Conservation (phyloP, 2,888 invertebrate species). For the Eupithecia inturbata region DNA sequence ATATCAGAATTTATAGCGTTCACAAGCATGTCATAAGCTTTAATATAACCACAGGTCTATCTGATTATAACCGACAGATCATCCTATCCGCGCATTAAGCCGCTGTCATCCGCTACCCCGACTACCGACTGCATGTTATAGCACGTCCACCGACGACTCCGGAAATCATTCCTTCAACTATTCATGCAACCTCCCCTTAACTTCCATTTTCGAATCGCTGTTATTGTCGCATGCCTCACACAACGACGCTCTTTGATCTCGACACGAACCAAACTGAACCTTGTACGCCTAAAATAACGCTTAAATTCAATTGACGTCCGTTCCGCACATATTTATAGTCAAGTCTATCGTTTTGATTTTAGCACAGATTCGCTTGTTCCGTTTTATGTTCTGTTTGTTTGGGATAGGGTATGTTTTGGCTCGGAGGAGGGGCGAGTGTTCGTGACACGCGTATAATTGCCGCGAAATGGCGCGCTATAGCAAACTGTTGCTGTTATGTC, state of each 20-base stretch:
- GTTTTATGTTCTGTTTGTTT: not conserved
- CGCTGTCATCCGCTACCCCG: not conserved
- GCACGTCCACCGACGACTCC: constrained; percentile 7
- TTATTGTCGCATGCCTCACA: constrained; percentile 75
- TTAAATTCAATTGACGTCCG: constrained; percentile 52
- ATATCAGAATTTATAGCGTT: not conserved
- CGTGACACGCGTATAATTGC: constrained; percentile 80
- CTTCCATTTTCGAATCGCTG: constrained; percentile 67
- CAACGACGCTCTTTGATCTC: constrained; percentile 74
- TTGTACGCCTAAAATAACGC: constrained; percentile 39
- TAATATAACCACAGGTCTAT: not conserved
- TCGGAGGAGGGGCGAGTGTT: constrained; percentile 56
- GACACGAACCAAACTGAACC: constrained; percentile 50
- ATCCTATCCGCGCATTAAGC: not conserved
- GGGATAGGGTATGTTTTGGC: constrained; percentile 48
- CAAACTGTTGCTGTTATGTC: constrained; percentile 64
- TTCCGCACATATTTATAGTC: constrained; percentile 40
- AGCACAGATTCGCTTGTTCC: constrained; percentile 7
- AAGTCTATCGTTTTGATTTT: constrained; percentile 59
- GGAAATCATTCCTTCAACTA: constrained; percentile 24
- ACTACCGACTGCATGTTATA: not conserved
- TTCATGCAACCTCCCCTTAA: constrained; percentile 61
- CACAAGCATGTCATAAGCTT: not conserved
- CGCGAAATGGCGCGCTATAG: constrained; percentile 76
- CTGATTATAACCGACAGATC: not conserved